A percentile compares a stretch with the other conserved stretches of the same genome.
phyloP scores from a whole-genome alignment of 2,888 invertebrate species.

The Nowickia ferox region DNA sequence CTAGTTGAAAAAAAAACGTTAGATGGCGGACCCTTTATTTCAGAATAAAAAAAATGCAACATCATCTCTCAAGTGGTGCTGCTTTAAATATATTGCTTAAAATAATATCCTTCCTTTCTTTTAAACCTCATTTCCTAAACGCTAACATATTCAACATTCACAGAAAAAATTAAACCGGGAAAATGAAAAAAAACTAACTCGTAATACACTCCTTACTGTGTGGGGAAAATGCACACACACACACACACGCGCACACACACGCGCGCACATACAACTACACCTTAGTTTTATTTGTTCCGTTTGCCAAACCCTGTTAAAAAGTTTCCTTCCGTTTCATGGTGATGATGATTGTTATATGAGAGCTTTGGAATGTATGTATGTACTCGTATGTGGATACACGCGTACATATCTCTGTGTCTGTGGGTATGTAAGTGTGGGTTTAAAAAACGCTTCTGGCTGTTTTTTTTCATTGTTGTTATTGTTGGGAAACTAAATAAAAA shows the following conservation, averaged over 20 bases:
- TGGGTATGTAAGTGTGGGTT: not conserved
- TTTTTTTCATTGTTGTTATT: conserved; percentile 32
- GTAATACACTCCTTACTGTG: conserved; percentile 48
- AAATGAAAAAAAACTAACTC: not conserved
- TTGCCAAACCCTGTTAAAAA: conserved; percentile 71
- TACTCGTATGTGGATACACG: too few relatives aligned
- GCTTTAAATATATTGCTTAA: not conserved
- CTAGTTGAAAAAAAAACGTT: too few relatives aligned
- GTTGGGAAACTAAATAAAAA: conserved; percentile 33
- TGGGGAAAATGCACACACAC: not conserved
- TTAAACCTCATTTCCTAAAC: not conserved
- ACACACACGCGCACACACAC: not conserved
- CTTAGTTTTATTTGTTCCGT: conserved; percentile 68
- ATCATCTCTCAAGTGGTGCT: not conserved
- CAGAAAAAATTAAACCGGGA: not conserved
- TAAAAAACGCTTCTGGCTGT: conserved; percentile 32
- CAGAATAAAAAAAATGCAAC: not conserved
- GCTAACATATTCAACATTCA: conserved; percentile 8
- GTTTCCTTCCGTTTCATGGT: conserved; percentile 69
- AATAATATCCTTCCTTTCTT: not conserved
- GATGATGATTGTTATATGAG: conserved; percentile 53
- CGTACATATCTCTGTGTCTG: not conserved
- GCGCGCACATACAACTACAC: not conserved
- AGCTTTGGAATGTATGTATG: not conserved
- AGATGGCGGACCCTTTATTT: too few relatives aligned